Conservation (phyloP, 1,140 invertebrate genomes). For the Hirudo medicinalis region DNA sequence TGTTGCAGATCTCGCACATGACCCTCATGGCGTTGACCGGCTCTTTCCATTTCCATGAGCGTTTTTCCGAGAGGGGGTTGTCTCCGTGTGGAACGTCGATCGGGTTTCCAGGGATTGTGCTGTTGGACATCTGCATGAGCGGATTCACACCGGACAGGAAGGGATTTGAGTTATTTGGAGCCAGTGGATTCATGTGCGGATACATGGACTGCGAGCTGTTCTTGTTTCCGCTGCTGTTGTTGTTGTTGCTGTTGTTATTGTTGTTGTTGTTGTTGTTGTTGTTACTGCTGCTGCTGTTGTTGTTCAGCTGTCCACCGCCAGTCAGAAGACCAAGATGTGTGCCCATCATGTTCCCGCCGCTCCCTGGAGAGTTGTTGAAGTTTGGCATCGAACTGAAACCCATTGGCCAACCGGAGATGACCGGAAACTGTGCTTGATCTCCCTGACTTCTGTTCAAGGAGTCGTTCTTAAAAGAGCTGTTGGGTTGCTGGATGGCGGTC, state of each 20-base stretch:
- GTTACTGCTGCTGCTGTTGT: no score
- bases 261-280: no score
- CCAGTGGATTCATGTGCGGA: conserved; percentile 32
- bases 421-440: background rate
- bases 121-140: background rate
- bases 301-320: background rate
- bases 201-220: conserved; percentile 31
- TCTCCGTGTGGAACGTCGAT: background rate
- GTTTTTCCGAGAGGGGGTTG: conserved; percentile 17
- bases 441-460: background rate
- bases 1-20: conserved; percentile 97
- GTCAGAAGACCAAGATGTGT: conserved; percentile 11
- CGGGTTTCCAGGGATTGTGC: no score
- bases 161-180: conserved; percentile 32
- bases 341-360: background rate
- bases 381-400: no score
- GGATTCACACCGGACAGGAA: conserved; percentile 29
- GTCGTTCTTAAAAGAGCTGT: conserved; percentile 24
- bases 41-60: conserved; percentile 32
- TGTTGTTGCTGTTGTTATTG: background rate
- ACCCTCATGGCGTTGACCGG: conserved; percentile 42
- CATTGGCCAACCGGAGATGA: background rate
- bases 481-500: conserved; percentile 38
- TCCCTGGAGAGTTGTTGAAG: no score
- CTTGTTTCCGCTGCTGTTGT: background rate